Evolutionary conservation across 2,113 vertebrate species (phyloP).

Genomic region (Oncorhynchus tshawytscha): DNA sequence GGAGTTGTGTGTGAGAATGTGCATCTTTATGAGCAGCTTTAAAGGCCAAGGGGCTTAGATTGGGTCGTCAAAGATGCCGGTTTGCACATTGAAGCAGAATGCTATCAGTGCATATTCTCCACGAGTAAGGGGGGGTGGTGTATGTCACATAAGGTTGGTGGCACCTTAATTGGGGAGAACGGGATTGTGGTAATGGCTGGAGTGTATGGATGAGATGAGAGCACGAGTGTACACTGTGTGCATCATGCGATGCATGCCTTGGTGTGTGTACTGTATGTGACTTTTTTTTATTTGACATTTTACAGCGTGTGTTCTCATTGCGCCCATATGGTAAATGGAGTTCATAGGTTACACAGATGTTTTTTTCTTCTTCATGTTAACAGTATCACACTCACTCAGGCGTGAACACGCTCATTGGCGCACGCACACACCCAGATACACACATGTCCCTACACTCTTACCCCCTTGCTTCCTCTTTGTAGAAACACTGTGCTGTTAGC

Average conservation of each 20-base stretch:
- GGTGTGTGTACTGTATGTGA: constrained; percentile 10
- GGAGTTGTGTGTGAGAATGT: background rate
- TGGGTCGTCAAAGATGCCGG: background rate
- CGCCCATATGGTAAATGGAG: too few species aligned
- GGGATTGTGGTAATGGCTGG: too few species aligned
- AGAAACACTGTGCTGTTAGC: constrained; percentile 42
- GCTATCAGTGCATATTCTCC: constrained; percentile 57
- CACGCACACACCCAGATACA: background rate
- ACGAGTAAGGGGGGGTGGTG: constrained; percentile 18
- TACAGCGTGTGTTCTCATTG: background rate
- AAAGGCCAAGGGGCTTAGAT: background rate
- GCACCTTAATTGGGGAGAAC: too few species aligned
- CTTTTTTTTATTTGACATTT: background rate
- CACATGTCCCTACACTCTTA: constrained; percentile 5
- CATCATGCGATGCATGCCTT: background rate
- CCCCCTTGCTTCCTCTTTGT: constrained; percentile 1
- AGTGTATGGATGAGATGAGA: constrained; percentile 24
- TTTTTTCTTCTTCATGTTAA: background rate
- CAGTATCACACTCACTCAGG: background rate
- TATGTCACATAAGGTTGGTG: background rate
- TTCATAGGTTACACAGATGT: background rate
- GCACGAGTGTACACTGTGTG: background rate
- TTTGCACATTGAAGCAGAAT: constrained; percentile 17
- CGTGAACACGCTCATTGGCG: background rate
- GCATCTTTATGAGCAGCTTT: background rate